A percentile compares a stretch with the other conserved stretches of the same genome.
These are phyloP conservation scores for Barypeithes pellucidus DNA, from an alignment of 2,888 invertebrate genomes.

Conservation along the genomic window DNA sequence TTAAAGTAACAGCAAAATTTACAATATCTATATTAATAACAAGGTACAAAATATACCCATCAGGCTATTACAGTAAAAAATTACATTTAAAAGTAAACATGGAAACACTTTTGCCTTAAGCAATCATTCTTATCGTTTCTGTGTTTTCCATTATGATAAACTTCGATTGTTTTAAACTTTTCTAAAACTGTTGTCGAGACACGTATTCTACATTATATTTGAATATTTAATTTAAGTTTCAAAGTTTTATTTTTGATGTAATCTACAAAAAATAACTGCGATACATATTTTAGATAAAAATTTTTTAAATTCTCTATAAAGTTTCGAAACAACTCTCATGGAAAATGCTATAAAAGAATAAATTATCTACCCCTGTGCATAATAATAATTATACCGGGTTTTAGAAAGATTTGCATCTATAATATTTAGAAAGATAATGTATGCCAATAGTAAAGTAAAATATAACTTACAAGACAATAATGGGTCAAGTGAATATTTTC, in stretches of 20 bases:
- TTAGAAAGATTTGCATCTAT: no score
- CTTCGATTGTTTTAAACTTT: conserved; percentile 48
- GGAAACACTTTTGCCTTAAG: background rate
- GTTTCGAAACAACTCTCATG: conserved; percentile 36
- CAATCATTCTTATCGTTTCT: conserved; percentile 34
- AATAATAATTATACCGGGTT: no score
- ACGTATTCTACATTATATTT: conserved; percentile 42
- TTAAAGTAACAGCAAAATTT: no score
- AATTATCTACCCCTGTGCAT: background rate
- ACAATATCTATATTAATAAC: no score
- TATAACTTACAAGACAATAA: no score
- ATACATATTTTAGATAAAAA: conserved; percentile 22
- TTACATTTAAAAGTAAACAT: no score
- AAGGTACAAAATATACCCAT: no score
- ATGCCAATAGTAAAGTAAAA: no score
- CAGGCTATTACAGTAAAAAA: no score
- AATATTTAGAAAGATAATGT: no score
- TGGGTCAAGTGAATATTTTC: no score
- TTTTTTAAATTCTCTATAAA: conserved; percentile 37
- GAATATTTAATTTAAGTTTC: conserved; percentile 42
- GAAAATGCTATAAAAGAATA: conserved; percentile 30
- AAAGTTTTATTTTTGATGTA: conserved; percentile 20
- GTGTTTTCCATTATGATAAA: conserved; percentile 41
- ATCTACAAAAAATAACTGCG: conserved; percentile 18
- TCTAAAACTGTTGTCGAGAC: conserved; percentile 24